Base-by-base conservation (phyloP, 1,140 invertebrate species). In the Paraescarpia echinospica region DNA sequence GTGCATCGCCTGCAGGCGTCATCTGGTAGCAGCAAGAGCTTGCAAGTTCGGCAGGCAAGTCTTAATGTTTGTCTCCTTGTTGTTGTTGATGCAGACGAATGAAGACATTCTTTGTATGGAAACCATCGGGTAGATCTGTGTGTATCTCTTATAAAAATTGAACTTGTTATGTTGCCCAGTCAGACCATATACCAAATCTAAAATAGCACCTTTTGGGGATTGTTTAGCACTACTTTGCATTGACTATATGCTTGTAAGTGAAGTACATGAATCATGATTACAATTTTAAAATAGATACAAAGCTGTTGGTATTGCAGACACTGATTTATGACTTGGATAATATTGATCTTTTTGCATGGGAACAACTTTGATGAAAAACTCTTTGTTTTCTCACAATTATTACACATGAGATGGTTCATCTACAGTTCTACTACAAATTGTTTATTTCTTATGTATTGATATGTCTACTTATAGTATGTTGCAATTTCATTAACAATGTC, bases 1-100 rank as follows among this genome's bases (percentile, higher is more conserved):
- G 31, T 90, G 27, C 34, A 89, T 34, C 33, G 14, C 31, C 34
- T 92, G 59, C n/a, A 92, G 51, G 59, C 27, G 34, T 33, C 59
- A 88, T 77, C 59, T 77, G 51, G 59, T 77, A 18, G 27, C 41
- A 92, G 2, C 33, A 27, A 92, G 34, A 77, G 88, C 41, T 34
- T 77, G 59, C 59, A 35, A 35, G 35, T 91, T 91, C 91, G 33
- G 35, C 91, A 91, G 91, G 91, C 33, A 91, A 34, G 34, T 91
- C n/a, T 34, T 22, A 18, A 34, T 2, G 14, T 14, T 41, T 90
- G 35, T 90, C 8, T 90, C 34, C 31, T 18, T 90, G 18, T 90
- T 41, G 35, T 90, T 9, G 14, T 41, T 35, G 35, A 27, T 90
- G 34, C 90, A 90, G 35, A 90, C n/a, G 1, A 90, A 90, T 90